Percentiles rank a stretch among this genome's conserved stretches.
These are phyloP conservation scores for Stichodactyla mertensii DNA, from an alignment of 64 coral and sea anemone genomes.

Conservation along the genomic window DNA sequence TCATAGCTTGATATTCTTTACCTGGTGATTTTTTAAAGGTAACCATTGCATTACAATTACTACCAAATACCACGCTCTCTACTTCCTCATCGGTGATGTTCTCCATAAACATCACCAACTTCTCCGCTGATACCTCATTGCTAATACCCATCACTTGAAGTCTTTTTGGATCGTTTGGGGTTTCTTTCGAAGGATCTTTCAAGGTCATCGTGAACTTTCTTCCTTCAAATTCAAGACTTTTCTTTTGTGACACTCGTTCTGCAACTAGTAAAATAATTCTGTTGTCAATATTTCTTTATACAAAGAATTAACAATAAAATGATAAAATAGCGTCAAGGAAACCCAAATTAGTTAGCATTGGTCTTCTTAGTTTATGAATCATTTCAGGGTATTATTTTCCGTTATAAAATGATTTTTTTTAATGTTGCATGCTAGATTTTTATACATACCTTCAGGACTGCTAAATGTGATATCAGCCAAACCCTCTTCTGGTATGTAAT, in stretches of 20 bases:
- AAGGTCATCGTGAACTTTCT: neutral
- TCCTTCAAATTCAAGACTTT: neutral
- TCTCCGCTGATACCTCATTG: constrained; percentile 17
- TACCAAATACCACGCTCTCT: constrained; percentile 21
- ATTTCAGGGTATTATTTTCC: too few species aligned
- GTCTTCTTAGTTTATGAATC: too few species aligned
- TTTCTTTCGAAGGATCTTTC: constrained; percentile 17
- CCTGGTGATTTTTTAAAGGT: constrained; percentile 34
- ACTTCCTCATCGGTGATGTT: constrained; percentile 17
- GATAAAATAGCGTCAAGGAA: too few species aligned
- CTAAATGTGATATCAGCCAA: neutral
- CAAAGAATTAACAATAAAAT: too few species aligned
- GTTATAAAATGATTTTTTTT: too few species aligned
- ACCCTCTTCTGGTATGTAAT: neutral
- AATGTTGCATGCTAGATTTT: too few species aligned
- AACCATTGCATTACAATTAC: constrained; percentile 14
- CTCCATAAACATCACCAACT: constrained; percentile 38
- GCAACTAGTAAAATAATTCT: neutral
- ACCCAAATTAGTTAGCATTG: too few species aligned
- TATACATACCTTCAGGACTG: neutral
- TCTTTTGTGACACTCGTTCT: constrained; percentile 7
- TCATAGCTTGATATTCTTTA: neutral
- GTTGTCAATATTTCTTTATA: neutral
- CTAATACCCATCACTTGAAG: constrained; percentile 32
- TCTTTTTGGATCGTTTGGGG: constrained; percentile 31